Percentiles rank a stretch among this genome's conserved stretches.
Evolutionary conservation across 2,888 invertebrate genomes (phyloP).

Genomic region (Agrotis ipsilon): DNA sequence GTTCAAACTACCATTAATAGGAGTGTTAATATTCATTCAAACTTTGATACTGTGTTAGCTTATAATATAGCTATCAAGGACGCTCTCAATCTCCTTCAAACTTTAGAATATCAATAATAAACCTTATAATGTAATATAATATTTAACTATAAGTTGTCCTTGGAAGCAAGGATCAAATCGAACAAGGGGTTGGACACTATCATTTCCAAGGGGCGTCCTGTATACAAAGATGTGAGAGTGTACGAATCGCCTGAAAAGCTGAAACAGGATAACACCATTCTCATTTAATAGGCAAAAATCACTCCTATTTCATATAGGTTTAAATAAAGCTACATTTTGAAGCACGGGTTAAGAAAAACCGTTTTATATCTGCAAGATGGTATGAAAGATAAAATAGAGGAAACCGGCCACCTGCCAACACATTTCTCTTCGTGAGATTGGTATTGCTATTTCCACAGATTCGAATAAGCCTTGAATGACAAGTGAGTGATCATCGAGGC

Average conservation of each 20-base stretch:
- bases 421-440: conserved; percentile 34
- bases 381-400: conserved; percentile 29
- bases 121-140: conserved; percentile 12
- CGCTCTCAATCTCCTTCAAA: conserved; percentile 28
- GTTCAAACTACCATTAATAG: conserved; percentile 57
- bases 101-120: conserved; percentile 37
- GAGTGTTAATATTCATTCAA: conserved; percentile 47
- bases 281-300: background rate
- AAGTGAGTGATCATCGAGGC: conserved; percentile 61
- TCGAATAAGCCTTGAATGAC: conserved; percentile 59
- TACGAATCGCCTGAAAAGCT: conserved; percentile 15
- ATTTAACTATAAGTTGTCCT: background rate
- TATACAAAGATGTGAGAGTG: background rate
- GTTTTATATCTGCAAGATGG: conserved; percentile 7
- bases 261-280: background rate
- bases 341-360: background rate
- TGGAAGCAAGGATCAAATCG: too few species aligned
- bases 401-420: conserved; percentile 36
- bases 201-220: too few species aligned
- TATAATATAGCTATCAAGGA: conserved; percentile 37
- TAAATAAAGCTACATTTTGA: conserved; percentile 4
- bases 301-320: background rate
- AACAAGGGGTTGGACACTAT: too few species aligned
- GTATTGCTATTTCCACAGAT: conserved; percentile 33
- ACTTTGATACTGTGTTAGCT: conserved; percentile 38